phyloP scores from a whole-genome alignment of 2,888 invertebrate genomes.

The Trissonchulus latispiculum region DNA sequence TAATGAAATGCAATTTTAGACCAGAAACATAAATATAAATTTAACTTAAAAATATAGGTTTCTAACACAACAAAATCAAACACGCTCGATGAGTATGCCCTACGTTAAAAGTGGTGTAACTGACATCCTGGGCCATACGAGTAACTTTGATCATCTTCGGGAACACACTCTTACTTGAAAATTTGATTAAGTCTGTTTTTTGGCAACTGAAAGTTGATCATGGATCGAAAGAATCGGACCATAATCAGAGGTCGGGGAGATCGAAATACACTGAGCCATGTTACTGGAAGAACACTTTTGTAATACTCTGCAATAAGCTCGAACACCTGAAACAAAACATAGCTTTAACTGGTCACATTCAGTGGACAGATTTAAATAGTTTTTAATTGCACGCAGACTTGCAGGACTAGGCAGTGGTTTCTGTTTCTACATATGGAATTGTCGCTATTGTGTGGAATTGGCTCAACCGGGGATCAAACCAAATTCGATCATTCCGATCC shows the following conservation, averaged over 20 bases:
- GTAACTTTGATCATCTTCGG: too few relatives aligned
- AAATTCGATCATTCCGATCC: too few relatives aligned
- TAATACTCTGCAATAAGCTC: conserved; percentile 1
- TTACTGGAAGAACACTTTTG: not conserved
- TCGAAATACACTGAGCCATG: conserved; percentile 67
- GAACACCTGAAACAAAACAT: conserved; percentile 37
- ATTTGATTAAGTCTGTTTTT: conserved; percentile 97
- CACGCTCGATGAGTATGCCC: not conserved
- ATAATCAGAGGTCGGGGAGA: conserved; percentile 93
- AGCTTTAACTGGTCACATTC: too few relatives aligned
- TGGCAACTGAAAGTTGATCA: conserved; percentile 96
- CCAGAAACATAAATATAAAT: conserved; percentile 20
- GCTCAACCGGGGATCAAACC: too few relatives aligned
- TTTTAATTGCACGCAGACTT: too few relatives aligned
- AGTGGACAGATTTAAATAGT: too few relatives aligned
- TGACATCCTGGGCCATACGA: too few relatives aligned
- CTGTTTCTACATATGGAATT: too few relatives aligned
- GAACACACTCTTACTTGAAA: conserved; percentile 61
- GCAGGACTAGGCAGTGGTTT: too few relatives aligned
- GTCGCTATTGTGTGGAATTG: too few relatives aligned
- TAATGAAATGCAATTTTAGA: conserved; percentile 14
- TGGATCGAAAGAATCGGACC: conserved; percentile 89
- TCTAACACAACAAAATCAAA: not conserved
- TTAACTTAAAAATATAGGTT: not conserved
- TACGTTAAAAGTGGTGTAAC: too few relatives aligned